These are phyloP conservation scores for Rhinoderma darwinii DNA, from an alignment of 2,113 vertebrate species.

Conservation along the genomic window DNA sequence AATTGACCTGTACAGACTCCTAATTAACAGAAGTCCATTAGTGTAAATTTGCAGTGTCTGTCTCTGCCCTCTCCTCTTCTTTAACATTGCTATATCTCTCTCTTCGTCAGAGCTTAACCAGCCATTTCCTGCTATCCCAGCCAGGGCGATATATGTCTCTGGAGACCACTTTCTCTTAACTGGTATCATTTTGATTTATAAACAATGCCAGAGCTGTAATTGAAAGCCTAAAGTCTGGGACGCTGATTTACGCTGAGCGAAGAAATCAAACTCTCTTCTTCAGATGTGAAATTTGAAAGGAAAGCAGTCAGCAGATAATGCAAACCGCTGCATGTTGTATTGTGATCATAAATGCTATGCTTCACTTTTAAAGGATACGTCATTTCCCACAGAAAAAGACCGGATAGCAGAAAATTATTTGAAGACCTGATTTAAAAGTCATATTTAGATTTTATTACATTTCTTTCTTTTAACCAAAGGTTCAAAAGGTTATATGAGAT, in stretches of 20 bases:
- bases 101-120: constrained; percentile 56
- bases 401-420: background rate
- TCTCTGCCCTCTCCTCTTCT: constrained; percentile 32
- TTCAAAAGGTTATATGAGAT: background rate
- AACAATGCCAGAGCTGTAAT: constrained; percentile 60
- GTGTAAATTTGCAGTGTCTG: constrained; percentile 53
- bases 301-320: constrained; percentile 53
- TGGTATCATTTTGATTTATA: constrained; percentile 61
- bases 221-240: constrained; percentile 59
- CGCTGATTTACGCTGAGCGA: constrained; percentile 57
- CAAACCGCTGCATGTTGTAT: constrained; percentile 47
- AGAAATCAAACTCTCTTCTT: constrained; percentile 60
- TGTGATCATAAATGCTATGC: constrained; percentile 37
- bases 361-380: constrained; percentile 2
- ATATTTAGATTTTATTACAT: background rate
- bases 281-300: constrained; percentile 55
- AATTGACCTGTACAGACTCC: constrained; percentile 54
- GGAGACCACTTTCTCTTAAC: constrained; percentile 60
- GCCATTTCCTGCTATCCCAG: constrained; percentile 57
- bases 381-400: background rate
- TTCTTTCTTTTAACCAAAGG: background rate
- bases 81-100: constrained; percentile 36
- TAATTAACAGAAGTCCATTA: constrained; percentile 59
- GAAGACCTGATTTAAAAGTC: background rate
- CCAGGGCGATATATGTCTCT: constrained; percentile 57